Evolutionary conservation across 2,797 vertebrate genomes (phyloP).

Genomic region (Darevskia mixta): DNA sequence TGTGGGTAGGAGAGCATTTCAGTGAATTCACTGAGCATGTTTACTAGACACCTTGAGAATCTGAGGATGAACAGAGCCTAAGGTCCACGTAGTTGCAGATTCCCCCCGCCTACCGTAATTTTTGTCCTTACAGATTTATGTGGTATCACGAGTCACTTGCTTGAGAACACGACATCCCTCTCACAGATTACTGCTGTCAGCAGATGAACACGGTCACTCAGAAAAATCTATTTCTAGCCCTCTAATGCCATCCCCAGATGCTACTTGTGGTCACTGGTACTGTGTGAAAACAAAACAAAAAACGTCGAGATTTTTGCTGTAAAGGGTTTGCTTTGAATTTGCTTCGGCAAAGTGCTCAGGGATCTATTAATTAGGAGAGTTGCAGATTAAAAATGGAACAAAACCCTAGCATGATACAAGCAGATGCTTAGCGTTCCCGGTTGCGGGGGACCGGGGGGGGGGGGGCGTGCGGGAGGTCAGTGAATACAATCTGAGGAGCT

Average conservation of each 20-base stretch:
- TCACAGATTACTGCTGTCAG: slow-evolving; percentile 46
- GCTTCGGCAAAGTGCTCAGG: not conserved
- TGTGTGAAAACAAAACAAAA: not conserved
- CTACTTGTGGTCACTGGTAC: not conserved
- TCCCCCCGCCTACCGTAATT: not conserved
- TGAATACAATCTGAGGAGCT: slow-evolving; percentile 19
- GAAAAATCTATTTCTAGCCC: slow-evolving; percentile 47
- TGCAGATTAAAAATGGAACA: not conserved
- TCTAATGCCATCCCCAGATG: not conserved
- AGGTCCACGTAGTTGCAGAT: not conserved
- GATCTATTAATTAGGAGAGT: fast-evolving
- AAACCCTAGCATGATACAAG: not conserved
- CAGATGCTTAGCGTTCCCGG: slow-evolving; percentile 7
- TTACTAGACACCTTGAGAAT: not conserved
- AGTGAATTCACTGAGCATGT: not conserved
- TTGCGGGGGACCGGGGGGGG: too few species aligned
- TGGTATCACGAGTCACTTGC: not conserved
- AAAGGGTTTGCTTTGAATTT: not conserved
- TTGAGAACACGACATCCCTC: slow-evolving; percentile 26
- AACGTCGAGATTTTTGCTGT: fast-evolving
- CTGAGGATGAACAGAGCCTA: not conserved
- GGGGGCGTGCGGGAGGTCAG: not conserved
- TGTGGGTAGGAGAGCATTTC: not conserved
- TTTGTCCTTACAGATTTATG: not conserved
- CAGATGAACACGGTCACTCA: slow-evolving; percentile 40